A percentile compares a stretch with the other conserved stretches of the same genome.
These are phyloP conservation scores for Brachionus calyciflorus DNA, from an alignment of 1,140 invertebrate species.

Conservation along the genomic window DNA sequence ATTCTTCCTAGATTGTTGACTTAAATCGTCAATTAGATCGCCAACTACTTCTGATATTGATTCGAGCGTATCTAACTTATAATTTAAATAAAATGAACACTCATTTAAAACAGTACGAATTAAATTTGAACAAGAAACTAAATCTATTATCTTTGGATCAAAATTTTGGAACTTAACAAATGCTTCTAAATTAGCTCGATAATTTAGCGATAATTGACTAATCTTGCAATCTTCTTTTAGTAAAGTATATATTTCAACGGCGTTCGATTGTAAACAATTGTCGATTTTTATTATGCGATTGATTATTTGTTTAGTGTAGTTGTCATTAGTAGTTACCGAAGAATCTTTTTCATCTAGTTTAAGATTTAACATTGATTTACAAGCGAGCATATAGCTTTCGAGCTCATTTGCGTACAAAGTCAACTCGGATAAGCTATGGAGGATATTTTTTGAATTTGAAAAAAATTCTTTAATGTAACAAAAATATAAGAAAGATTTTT, in stretches of 20 bases:
- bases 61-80: background rate
- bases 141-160: background rate
- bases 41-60: background rate
- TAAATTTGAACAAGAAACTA: background rate
- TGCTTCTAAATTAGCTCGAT: background rate
- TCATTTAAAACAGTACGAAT: background rate
- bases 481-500: background rate
- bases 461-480: background rate
- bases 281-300: background rate
- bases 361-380: conserved; percentile 9
- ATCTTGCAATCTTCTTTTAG: background rate
- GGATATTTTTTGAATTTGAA: background rate
- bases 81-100: background rate
- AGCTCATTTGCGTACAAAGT: background rate
- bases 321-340: background rate
- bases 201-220: background rate
- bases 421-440: background rate
- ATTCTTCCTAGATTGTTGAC: background rate
- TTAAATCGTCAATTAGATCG: background rate
- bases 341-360: background rate
- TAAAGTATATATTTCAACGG: background rate
- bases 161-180: background rate
- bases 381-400: conserved; percentile 12
- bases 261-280: background rate
- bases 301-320: background rate